phyloP scores from a whole-genome alignment of 2,797 vertebrate genomes.

The Holocentrus rufus region DNA sequence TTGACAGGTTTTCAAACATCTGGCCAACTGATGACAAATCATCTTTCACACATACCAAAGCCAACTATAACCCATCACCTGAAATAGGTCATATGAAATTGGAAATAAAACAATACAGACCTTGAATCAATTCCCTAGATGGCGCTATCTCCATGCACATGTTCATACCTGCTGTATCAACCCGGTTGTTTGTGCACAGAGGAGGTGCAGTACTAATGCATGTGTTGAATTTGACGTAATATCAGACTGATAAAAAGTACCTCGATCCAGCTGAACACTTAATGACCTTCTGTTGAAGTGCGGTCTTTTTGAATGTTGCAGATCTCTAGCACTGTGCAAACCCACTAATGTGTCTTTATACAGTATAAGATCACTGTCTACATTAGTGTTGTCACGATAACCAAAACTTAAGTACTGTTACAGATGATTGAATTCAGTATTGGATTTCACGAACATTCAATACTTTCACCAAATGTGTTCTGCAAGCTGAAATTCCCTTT shows the following conservation, averaged over 20 bases:
- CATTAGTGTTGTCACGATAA: no score
- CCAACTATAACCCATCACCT: neutral
- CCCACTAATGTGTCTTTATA: slow-evolving; percentile 12
- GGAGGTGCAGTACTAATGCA: neutral
- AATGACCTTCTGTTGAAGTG: slow-evolving; percentile 11
- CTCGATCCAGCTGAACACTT: slow-evolving; percentile 14
- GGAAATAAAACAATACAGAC: slow-evolving; percentile 18
- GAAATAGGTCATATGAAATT: slow-evolving; percentile 3
- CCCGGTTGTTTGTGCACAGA: slow-evolving; percentile 1
- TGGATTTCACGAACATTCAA: no score
- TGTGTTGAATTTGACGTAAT: slow-evolving; percentile 9
- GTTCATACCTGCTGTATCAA: neutral
- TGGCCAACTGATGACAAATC: neutral
- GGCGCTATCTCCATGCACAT: slow-evolving; percentile 40
- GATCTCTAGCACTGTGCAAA: slow-evolving; percentile 9
- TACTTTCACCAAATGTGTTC: no score
- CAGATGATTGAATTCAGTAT: no score
- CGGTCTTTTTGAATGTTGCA: slow-evolving; percentile 2
- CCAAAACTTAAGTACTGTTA: no score
- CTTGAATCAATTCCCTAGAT: slow-evolving; percentile 50
- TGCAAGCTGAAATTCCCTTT: no score
- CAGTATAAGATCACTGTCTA: neutral
- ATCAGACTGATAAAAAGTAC: slow-evolving; percentile 10
- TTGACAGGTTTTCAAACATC: neutral
- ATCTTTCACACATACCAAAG: neutral